Conservation (phyloP, 2,888 invertebrate genomes). For the Kuschelorhynchus macadamiae region DNA sequence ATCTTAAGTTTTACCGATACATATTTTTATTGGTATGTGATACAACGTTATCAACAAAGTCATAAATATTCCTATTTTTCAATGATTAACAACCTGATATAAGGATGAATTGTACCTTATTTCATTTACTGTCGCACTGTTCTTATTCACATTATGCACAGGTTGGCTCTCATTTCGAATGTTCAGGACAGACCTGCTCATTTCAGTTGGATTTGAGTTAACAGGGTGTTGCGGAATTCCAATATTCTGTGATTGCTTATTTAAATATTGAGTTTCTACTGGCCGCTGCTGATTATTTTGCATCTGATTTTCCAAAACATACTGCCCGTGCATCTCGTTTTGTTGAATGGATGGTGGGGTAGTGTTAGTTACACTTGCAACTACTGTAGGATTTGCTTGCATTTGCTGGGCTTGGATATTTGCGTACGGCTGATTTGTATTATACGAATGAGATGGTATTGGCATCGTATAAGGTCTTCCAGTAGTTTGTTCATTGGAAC, state of each 20-base stretch:
- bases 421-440: not conserved
- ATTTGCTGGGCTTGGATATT: not conserved
- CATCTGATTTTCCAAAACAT: not conserved
- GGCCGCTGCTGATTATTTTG: too few relatives aligned
- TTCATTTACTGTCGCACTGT: too few relatives aligned
- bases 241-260: constrained; percentile 2
- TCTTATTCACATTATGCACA: not conserved
- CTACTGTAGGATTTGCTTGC: not conserved
- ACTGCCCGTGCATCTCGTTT: not conserved
- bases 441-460: not conserved
- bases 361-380: not conserved
- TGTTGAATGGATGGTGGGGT: not conserved
- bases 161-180: not conserved
- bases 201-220: not conserved
- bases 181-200: not conserved
- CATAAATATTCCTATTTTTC: too few relatives aligned
- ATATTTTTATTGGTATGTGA: too few relatives aligned
- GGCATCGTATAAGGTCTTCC: not conserved
- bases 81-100: too few relatives aligned
- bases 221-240: not conserved
- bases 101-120: too few relatives aligned
- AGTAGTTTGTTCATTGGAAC: not conserved
- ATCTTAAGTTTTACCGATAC: too few relatives aligned
- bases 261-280: constrained; percentile 14
- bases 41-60: too few relatives aligned